Evolutionary conservation across 1,140 invertebrate genomes (phyloP).

Genomic region (Microvelia longipes): DNA sequence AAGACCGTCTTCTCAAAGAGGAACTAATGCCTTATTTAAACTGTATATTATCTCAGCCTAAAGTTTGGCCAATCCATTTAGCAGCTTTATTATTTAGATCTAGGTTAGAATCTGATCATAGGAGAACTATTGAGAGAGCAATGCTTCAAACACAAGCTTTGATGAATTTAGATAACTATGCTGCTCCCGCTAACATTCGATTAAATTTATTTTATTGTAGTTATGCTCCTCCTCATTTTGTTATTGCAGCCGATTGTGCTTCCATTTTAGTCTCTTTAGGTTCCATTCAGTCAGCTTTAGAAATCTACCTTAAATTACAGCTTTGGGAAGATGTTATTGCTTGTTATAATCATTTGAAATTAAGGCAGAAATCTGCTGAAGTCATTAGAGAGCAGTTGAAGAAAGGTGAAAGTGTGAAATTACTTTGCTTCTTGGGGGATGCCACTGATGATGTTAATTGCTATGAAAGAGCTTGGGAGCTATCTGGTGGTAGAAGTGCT

Average conservation of each 20-base stretch:
- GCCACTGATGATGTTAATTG: constrained; percentile 46
- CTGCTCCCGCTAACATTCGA: constrained; percentile 29
- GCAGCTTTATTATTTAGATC: constrained; percentile 43
- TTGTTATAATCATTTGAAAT: constrained; percentile 70
- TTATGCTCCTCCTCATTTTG: constrained; percentile 51
- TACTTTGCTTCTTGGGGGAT: constrained; percentile 83
- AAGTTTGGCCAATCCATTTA: constrained; percentile 34
- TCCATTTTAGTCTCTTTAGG: constrained; percentile 65
- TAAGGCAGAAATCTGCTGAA: constrained; percentile 76
- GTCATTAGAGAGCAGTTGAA: constrained; percentile 68
- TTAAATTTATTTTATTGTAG: constrained; percentile 39
- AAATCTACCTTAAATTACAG: constrained; percentile 61
- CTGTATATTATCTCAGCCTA: constrained; percentile 29
- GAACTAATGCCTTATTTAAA: constrained; percentile 63
- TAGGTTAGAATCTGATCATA: constrained; percentile 53
- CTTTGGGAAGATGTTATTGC: constrained; percentile 87
- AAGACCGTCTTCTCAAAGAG: constrained; percentile 58
- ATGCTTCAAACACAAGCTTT: constrained; percentile 48
- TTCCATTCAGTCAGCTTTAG: constrained; percentile 67
- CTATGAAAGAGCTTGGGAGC: constrained; percentile 80
- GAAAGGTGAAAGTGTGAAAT: constrained; percentile 62
- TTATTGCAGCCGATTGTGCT: constrained; percentile 55
- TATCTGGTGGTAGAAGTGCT: constrained; percentile 64
- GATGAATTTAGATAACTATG: constrained; percentile 11
- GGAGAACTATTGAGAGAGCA: constrained; percentile 66